phyloP scores from a whole-genome alignment of 2,797 vertebrate genomes.

The Hydrolagus colliei region DNA sequence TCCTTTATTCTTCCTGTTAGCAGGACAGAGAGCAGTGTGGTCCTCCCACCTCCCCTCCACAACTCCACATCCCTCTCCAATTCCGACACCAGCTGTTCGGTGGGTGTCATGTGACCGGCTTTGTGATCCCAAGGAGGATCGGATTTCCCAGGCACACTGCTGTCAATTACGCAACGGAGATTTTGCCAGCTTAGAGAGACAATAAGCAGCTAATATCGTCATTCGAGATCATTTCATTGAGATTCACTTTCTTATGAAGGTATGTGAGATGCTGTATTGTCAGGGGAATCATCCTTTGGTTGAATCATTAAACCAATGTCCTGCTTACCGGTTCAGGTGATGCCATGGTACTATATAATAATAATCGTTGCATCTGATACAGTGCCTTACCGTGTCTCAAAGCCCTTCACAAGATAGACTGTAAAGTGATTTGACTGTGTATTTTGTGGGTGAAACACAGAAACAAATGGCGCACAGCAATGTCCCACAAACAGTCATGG shows the following conservation, averaged over 20 bases:
- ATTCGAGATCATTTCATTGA: neutral
- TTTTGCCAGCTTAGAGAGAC: neutral
- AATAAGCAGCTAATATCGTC: neutral
- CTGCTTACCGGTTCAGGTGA: too few relatives aligned
- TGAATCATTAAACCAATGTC: too few relatives aligned
- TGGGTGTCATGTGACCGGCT: neutral
- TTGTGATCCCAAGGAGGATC: neutral
- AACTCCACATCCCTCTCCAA: neutral
- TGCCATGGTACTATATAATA: too few relatives aligned
- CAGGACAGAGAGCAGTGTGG: neutral
- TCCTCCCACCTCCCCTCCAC: neutral
- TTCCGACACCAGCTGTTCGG: neutral
- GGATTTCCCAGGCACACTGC: neutral
- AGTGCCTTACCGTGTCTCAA: too few relatives aligned
- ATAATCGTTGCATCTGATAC: too few relatives aligned
- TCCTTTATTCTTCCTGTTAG: neutral
- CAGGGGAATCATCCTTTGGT: too few relatives aligned
- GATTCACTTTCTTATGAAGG: neutral
- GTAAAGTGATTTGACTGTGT: too few relatives aligned
- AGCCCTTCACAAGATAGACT: too few relatives aligned
- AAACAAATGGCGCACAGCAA: too few relatives aligned
- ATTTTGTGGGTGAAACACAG: too few relatives aligned
- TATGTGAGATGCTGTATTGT: too few relatives aligned
- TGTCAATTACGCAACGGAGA: neutral
- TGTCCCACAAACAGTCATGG: too few relatives aligned